These are phyloP conservation scores for Pseudococcus viburni DNA, from an alignment of 2,888 invertebrate genomes.

Conservation along the genomic window DNA sequence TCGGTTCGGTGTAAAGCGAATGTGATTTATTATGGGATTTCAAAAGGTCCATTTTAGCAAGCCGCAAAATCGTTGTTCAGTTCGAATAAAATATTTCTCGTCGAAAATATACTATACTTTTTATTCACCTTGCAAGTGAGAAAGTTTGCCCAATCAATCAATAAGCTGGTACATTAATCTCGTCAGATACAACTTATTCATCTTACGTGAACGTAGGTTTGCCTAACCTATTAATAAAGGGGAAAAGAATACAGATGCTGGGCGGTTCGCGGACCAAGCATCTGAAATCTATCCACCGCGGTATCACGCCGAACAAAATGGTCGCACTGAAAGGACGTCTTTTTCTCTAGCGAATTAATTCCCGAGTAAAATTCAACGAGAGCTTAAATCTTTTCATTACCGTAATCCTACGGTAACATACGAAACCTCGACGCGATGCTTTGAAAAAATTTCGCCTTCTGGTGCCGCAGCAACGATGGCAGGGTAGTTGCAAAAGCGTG, in stretches of 20 bases:
- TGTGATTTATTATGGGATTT: not conserved
- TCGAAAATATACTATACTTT: not conserved
- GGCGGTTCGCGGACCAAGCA: no score
- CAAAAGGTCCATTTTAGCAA: not conserved
- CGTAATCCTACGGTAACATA: not conserved
- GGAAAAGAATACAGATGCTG: not conserved
- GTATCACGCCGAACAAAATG: not conserved
- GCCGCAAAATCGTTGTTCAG: not conserved
- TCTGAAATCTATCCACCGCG: not conserved
- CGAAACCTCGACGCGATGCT: not conserved
- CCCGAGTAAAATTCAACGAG: constrained; percentile 26
- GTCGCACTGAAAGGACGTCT: not conserved
- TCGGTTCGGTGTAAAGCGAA: not conserved
- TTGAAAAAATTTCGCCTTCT: not conserved
- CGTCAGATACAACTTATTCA: constrained; percentile 15
- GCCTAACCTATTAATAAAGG: constrained; percentile 2
- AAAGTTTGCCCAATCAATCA: constrained; percentile 35
- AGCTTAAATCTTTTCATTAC: constrained; percentile 30
- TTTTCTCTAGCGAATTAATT: constrained; percentile 19
- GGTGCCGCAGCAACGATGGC: not conserved
- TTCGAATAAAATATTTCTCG: constrained; percentile 7
- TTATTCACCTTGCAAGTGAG: not conserved
- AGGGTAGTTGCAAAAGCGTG: not conserved
- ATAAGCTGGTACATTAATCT: constrained; percentile 31
- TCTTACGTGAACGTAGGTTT: not conserved